phyloP scores from a whole-genome alignment of 2,113 vertebrate species.

The Saimiri boliviensis region DNA sequence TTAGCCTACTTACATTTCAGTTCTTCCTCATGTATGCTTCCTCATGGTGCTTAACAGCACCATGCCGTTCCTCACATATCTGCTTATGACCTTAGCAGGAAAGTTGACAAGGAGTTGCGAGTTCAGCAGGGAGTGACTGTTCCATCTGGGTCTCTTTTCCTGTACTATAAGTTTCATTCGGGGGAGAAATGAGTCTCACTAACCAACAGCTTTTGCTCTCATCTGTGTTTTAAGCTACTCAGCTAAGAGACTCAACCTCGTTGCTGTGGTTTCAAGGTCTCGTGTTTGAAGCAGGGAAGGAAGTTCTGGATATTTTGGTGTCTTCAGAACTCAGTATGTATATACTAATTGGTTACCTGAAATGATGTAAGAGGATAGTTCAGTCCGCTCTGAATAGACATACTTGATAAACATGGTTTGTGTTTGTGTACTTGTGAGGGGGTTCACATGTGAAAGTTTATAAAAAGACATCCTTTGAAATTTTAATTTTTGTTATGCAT shows the following conservation, averaged over 20 bases:
- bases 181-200: not conserved
- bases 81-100: not conserved
- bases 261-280: not conserved
- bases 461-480: not conserved
- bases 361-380: not conserved
- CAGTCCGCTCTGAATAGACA: not conserved
- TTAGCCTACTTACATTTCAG: not conserved
- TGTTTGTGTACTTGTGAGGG: not conserved
- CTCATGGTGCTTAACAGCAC: not conserved
- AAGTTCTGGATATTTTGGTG: not conserved
- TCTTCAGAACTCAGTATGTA: not conserved
- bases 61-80: not conserved
- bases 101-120: not conserved
- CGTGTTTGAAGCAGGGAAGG: not conserved
- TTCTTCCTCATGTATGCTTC: not conserved
- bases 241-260: not conserved
- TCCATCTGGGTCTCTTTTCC: not conserved
- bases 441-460: not conserved
- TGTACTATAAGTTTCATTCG: not conserved
- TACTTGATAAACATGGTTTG: not conserved
- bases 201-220: not conserved
- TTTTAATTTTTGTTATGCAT: not conserved
- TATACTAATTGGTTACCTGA: not conserved
- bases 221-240: constrained; percentile 39
- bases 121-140: not conserved